Evolutionary conservation across 2,888 invertebrate species (phyloP).

Genomic region (Blomia tropicalis): DNA sequence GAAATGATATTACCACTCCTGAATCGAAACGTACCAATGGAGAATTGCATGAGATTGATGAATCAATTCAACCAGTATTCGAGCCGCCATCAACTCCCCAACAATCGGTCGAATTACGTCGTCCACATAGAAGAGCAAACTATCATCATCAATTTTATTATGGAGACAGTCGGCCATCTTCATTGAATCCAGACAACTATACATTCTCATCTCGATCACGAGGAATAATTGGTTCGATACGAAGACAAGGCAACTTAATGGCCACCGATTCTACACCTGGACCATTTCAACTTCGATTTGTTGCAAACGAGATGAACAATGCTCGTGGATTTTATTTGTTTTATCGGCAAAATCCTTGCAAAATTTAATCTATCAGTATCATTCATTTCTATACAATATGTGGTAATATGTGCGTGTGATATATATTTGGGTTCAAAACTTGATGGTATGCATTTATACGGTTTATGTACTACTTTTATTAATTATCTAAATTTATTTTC

Average conservation of each 20-base stretch:
- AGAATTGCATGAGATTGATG: conserved; percentile 18
- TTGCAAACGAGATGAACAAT: conserved; percentile 29
- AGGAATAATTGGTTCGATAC: neutral
- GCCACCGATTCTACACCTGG: conserved; percentile 30
- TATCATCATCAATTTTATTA: conserved; percentile 1
- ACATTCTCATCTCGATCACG: neutral
- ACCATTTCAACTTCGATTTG: conserved; percentile 30
- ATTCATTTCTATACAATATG: no score
- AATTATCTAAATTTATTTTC: no score
- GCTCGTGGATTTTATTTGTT: conserved; percentile 32
- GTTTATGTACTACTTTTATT: no score
- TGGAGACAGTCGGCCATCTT: neutral
- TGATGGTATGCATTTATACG: no score
- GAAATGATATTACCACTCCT: neutral
- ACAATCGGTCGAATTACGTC: conserved; percentile 12
- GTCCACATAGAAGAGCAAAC: conserved; percentile 19
- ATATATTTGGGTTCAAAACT: no score
- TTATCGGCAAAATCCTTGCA: conserved; percentile 32
- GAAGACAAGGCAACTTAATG: neutral
- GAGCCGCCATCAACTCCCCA: conserved; percentile 16
- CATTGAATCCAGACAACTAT: neutral
- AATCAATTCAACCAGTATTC: no score
- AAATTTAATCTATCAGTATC: no score
- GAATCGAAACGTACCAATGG: neutral
- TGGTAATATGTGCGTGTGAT: no score